Evolutionary conservation across 1,140 invertebrate species (phyloP), one percentile per base, ranked within the genome.

Genomic region (Pachyrhynchus sulphureomaculatus): DNA sequence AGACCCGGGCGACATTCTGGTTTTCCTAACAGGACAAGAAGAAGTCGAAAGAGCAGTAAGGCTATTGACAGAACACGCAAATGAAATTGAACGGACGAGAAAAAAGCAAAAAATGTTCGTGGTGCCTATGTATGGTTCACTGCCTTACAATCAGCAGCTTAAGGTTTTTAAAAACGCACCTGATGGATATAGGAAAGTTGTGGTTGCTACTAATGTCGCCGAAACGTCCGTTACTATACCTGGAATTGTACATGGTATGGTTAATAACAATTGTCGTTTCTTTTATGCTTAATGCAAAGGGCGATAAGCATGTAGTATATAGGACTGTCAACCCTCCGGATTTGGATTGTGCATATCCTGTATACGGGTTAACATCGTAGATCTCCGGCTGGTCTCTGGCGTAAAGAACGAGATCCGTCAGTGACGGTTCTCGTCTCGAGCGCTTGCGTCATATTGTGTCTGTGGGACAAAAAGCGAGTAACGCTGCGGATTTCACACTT

Each of bases 141-240:
- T 98, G 48, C 85, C 92, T 0, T 84, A 89, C 67, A 79, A 85
- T 34, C 92, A 94, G 64, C 90, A 98, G 77, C 72, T 98, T 34
- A 92, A 91, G 74, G 93, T 92, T 1, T 98, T 98, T 77, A 88
- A 91, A 68, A 83, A 81, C 24, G 82, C 89, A 2, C 84, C 89
- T 9, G 83, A 86, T 69, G 86, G 85, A 26, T 82, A 84, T 0
- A 81, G 97, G 26, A 99, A 99, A 80, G 86, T 99, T 23, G 85
- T 99, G 0, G 81, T 99, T 13, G 91, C 96, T 0, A 99, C 97
- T 2, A 99, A 99, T 75, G 94, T 99, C 53, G 96, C 96, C 0
- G 97, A 99, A 80, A 95, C 96, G 0, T 98, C 95, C 4, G 86
- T 99, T 18, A 86, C 83, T 4, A 85, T 86, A 67, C 86, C 88